These are phyloP conservation scores for Calephelis nemesis DNA, from an alignment of 1,140 invertebrate genomes.

Conservation along the genomic window DNA sequence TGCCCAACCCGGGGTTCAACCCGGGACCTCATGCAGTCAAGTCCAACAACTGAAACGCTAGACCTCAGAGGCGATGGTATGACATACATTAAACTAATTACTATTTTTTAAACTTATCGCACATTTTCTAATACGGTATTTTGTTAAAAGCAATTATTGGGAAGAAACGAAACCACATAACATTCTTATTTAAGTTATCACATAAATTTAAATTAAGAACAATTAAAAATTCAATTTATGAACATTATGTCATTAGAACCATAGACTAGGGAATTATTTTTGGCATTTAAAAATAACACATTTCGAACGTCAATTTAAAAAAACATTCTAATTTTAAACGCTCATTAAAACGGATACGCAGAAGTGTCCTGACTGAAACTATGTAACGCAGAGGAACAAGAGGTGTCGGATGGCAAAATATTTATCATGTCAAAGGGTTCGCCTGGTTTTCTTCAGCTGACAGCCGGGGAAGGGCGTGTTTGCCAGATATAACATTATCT, in stretches of 20 bases:
- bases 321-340: slow-evolving; percentile 53
- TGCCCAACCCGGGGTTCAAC: no score
- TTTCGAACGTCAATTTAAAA: slow-evolving; percentile 49
- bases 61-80: no score
- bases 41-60: no score
- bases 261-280: background rate
- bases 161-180: no score
- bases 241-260: background rate
- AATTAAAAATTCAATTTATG: slow-evolving; percentile 5
- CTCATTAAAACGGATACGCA: slow-evolving; percentile 64
- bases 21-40: no score
- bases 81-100: no score
- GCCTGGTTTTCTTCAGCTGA: slow-evolving; percentile 38
- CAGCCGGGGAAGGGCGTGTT: slow-evolving; percentile 37
- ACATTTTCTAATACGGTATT: no score
- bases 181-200: background rate
- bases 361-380: slow-evolving; percentile 43
- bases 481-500: slow-evolving; percentile 25
- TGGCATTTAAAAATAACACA: slow-evolving; percentile 30
- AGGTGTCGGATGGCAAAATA: slow-evolving; percentile 63
- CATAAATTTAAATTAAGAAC: slow-evolving; percentile 5
- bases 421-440: slow-evolving; percentile 62
- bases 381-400: slow-evolving; percentile 33
- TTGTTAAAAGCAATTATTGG: no score
- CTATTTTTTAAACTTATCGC: no score